Percentiles rank a stretch among this genome's conserved stretches.
These are phyloP conservation scores for Apis mellifera DNA, from an alignment of 1,140 invertebrate genomes.

Conservation along the genomic window Amel_HAv3.1 CM009931.2:7239501-7240000, in stretches of 20 bases:
- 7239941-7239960: neutral
- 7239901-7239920: conserved; percentile 33
- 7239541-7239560: conserved; percentile 49
- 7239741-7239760: conserved; percentile 59
- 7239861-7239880: too few species aligned
- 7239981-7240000: conserved; percentile 52
- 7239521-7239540: conserved; percentile 32
- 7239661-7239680: conserved; percentile 67
- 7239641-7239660: conserved; percentile 51
- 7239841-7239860: too few species aligned
- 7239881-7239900: neutral
- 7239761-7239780: conserved; percentile 60
- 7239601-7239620: conserved; percentile 25
- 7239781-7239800: conserved; percentile 20
- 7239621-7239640: conserved; percentile 61
- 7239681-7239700: conserved; percentile 64
- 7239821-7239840: conserved; percentile 50
- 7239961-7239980: conserved; percentile 1
- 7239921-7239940: neutral
- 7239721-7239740: conserved; percentile 62
- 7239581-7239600: conserved; percentile 64
- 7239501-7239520: conserved; percentile 20
- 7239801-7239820: conserved; percentile 42
- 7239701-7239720: conserved; percentile 63
- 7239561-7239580: conserved; percentile 35